Conservation (phyloP, 2,888 invertebrate species). For the Cheilosia urbana region DNA sequence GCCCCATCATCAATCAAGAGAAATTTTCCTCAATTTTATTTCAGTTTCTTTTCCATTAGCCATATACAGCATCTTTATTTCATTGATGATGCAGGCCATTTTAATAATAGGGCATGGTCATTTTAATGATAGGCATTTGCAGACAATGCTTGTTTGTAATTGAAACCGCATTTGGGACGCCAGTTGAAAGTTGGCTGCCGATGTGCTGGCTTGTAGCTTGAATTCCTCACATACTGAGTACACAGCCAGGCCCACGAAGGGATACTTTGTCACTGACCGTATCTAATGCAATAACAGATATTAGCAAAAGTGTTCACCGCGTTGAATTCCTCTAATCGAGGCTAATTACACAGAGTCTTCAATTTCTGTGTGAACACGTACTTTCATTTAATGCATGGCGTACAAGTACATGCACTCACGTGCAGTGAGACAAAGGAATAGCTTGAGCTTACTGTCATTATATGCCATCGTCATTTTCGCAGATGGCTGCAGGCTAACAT, state of each 20-base stretch:
- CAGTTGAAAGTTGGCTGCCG: conserved; percentile 36
- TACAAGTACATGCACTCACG: conserved; percentile 1
- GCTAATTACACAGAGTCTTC: conserved; percentile 65
- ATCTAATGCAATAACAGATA: conserved; percentile 19
- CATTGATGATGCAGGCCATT: not conserved
- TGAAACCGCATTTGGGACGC: conserved; percentile 40
- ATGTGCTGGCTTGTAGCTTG: not conserved
- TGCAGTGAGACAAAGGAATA: conserved; percentile 22
- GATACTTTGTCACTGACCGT: not conserved
- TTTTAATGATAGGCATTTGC: conserved; percentile 21
- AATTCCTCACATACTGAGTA: conserved; percentile 20
- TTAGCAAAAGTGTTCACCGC: conserved; percentile 19
- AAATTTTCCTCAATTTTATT: conserved; percentile 44
- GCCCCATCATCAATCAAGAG: not conserved
- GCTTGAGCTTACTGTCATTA: not conserved
- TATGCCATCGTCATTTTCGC: conserved; percentile 1
- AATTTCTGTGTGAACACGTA: conserved; percentile 4
- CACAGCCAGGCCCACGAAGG: not conserved
- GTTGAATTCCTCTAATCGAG: conserved; percentile 54
- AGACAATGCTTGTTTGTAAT: conserved; percentile 29
- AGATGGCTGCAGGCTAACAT: conserved; percentile 20
- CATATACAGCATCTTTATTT: conserved; percentile 34
- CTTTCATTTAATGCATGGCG: conserved; percentile 37
- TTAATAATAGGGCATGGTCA: conserved; percentile 2
- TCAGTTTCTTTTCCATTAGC: conserved; percentile 33